phyloP scores from a whole-genome alignment of 2,888 invertebrate species.

The Pandemis corylana region DNA sequence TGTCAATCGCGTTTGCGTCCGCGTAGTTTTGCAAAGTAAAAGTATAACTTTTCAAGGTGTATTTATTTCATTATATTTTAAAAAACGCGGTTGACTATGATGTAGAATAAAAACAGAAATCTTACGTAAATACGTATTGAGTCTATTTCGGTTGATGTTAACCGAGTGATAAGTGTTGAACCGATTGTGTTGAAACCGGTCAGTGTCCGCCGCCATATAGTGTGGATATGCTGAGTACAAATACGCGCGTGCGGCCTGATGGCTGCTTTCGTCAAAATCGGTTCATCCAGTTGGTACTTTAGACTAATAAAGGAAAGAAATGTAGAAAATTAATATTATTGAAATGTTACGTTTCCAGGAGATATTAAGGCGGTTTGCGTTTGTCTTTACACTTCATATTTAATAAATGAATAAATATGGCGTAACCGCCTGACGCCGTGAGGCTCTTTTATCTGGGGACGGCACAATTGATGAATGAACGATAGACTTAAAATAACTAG shows the following conservation, averaged over 20 bases:
- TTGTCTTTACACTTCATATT: not conserved
- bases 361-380: not conserved
- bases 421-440: not conserved
- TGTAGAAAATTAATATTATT: slow-evolving; percentile 37
- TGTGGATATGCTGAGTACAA: slow-evolving; percentile 17
- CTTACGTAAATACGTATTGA: slow-evolving; percentile 3
- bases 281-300: slow-evolving; percentile 16
- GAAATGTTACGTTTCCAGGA: slow-evolving; percentile 17
- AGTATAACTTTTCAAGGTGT: slow-evolving; percentile 4
- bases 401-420: not conserved
- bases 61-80: not conserved
- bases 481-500: slow-evolving; percentile 21
- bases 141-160: slow-evolving; percentile 4
- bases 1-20: slow-evolving; percentile 2
- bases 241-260: not conserved
- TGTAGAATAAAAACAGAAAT: not conserved
- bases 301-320: slow-evolving; percentile 23
- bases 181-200: not conserved
- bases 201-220: not conserved
- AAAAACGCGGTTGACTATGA: slow-evolving; percentile 2
- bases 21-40: not conserved
- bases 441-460: not conserved
- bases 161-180: slow-evolving; percentile 1
- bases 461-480: slow-evolving; percentile 19
- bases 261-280: slow-evolving; percentile 12